These are phyloP conservation scores for Lysandra coridon DNA, from an alignment of 2,888 invertebrate species.

Conservation along the genomic window DNA sequence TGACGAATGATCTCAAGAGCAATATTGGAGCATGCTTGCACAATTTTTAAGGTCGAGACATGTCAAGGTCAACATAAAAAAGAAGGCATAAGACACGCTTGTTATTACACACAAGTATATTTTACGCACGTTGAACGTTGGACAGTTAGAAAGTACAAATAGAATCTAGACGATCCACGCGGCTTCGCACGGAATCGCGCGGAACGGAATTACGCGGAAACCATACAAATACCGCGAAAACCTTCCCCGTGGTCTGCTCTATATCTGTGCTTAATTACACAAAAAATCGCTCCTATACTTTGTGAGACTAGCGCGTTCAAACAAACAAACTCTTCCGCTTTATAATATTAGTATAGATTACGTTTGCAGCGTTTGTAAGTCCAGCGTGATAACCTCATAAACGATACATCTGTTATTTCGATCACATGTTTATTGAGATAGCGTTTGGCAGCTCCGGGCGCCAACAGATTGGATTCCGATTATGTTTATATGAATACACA, in stretches of 20 bases:
- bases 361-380: background rate
- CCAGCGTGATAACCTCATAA: background rate
- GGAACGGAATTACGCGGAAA: no score
- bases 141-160: no score
- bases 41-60: background rate
- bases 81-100: no score
- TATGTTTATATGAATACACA: conserved; percentile 2
- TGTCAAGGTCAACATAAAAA: background rate
- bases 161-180: no score
- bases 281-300: no score
- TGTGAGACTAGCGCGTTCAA: no score
- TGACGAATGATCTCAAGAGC: background rate
- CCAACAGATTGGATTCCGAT: conserved; percentile 10
- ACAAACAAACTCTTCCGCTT: no score
- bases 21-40: background rate
- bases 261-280: no score
- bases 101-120: background rate
- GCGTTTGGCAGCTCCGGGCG: conserved; percentile 18
- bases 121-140: no score
- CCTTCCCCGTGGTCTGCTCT: no score
- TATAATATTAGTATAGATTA: background rate
- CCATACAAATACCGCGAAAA: no score
- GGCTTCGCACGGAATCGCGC: no score
- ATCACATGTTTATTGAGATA: conserved; percentile 17
- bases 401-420: conserved; percentile 18